Evolutionary conservation across 2,888 invertebrate genomes (phyloP).

Genomic region (Tridacna gigas): DNA sequence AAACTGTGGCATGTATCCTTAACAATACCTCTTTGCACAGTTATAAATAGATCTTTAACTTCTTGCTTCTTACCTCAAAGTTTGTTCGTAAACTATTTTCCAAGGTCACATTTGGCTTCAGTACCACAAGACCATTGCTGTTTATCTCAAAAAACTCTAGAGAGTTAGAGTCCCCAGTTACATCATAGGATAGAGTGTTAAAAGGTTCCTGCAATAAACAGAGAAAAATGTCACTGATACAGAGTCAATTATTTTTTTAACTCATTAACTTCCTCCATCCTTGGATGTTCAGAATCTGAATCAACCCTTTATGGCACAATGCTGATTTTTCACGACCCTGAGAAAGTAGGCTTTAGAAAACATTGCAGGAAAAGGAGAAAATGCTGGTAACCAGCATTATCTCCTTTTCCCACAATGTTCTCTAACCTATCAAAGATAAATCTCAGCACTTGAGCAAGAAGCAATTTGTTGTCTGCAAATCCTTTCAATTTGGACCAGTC

Average conservation of each 20-base stretch:
- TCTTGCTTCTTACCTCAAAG: constrained; percentile 5
- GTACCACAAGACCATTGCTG: constrained; percentile 43
- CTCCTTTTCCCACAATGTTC: not conserved
- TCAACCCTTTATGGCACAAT: too few species aligned
- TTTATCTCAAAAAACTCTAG: constrained; percentile 43
- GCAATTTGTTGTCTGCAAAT: too few species aligned
- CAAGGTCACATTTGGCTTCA: constrained; percentile 36
- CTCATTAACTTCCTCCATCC: not conserved
- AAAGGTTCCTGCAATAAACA: constrained; percentile 61
- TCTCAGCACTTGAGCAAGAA: too few species aligned
- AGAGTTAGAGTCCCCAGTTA: constrained; percentile 53
- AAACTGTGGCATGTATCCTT: too few species aligned
- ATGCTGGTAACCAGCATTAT: not conserved
- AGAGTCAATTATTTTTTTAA: too few species aligned
- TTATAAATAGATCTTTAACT: too few species aligned
- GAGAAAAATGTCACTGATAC: not conserved
- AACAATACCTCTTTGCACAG: too few species aligned
- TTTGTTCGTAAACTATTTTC: constrained; percentile 17
- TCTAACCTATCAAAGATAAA: too few species aligned
- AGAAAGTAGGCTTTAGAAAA: not conserved
- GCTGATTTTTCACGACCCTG: not conserved
- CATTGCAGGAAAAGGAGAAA: not conserved
- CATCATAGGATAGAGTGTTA: constrained; percentile 54
- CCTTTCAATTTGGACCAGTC: too few species aligned
- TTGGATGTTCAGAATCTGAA: too few species aligned